phyloP scores from a whole-genome alignment of 2,888 invertebrate species.

The Heliconius sara region DNA sequence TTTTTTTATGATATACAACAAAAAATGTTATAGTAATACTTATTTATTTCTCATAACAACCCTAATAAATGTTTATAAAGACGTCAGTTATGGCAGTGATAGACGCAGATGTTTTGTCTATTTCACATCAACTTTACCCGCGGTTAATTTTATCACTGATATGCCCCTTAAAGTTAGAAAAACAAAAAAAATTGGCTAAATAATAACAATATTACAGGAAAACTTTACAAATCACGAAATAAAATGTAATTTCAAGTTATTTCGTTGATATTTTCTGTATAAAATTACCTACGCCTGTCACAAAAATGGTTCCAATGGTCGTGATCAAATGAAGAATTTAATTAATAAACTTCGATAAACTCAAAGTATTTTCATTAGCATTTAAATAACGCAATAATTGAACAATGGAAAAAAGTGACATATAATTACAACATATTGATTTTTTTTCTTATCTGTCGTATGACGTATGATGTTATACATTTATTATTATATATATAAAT shows the following conservation, averaged over 20 bases:
- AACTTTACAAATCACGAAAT: neutral
- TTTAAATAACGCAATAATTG: neutral
- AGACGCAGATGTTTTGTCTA: slow-evolving; percentile 51
- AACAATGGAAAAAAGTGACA: neutral
- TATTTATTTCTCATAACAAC: slow-evolving; percentile 22
- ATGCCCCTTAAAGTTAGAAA: neutral
- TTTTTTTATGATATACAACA: neutral
- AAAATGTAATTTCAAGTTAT: neutral
- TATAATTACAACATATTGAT: too few species aligned
- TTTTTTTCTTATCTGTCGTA: too few species aligned
- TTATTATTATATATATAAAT: too few species aligned
- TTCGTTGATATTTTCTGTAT: neutral
- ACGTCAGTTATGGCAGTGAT: slow-evolving; percentile 47
- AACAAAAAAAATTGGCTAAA: neutral
- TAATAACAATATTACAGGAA: too few species aligned
- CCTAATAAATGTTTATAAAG: slow-evolving; percentile 45
- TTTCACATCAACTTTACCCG: slow-evolving; percentile 39
- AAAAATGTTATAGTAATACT: neutral
- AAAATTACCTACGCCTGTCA: neutral
- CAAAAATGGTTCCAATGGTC: too few species aligned
- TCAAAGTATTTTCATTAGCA: neutral
- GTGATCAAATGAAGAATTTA: too few species aligned
- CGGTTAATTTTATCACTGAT: slow-evolving; percentile 40
- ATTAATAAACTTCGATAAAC: too few species aligned
- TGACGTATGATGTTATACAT: too few species aligned